Evolutionary conservation across 2,888 invertebrate genomes (phyloP).

Genomic region (Melipona bicolor): DNA sequence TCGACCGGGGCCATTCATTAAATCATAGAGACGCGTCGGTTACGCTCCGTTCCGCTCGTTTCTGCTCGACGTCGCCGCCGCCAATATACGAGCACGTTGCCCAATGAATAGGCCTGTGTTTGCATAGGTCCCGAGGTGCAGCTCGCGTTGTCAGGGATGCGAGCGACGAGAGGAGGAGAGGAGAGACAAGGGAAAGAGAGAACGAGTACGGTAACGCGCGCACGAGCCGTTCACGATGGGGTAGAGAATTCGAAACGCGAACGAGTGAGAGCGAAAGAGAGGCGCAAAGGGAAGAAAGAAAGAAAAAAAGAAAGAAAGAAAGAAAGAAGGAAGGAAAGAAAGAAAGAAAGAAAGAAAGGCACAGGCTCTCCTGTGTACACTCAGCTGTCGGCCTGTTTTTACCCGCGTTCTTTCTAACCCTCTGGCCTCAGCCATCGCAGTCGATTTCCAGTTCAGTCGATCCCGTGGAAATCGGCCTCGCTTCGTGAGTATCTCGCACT

Average conservation of each 20-base stretch:
- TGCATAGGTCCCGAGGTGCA: conserved; percentile 71
- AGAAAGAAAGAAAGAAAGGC: conserved; percentile 45
- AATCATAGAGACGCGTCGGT: conserved; percentile 57
- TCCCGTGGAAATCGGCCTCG: neutral
- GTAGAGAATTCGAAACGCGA: conserved; percentile 51
- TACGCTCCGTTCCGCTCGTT: conserved; percentile 59
- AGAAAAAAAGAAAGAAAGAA: too few species aligned
- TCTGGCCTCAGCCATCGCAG: conserved; percentile 28
- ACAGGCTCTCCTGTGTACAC: conserved; percentile 80
- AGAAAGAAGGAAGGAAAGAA: neutral
- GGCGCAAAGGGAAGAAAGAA: neutral
- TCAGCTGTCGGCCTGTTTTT: conserved; percentile 83
- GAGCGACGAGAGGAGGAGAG: conserved; percentile 18
- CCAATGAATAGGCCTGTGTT: conserved; percentile 78
- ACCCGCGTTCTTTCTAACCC: conserved; percentile 59
- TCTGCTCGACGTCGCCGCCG: conserved; percentile 40
- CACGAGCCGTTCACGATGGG: conserved; percentile 42
- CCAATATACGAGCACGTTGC: conserved; percentile 71
- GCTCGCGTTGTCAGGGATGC: conserved; percentile 60
- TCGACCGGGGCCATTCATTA: conserved; percentile 47
- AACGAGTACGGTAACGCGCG: conserved; percentile 17
- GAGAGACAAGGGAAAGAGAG: conserved; percentile 14
- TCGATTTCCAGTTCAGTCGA: neutral
- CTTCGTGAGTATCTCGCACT: neutral
- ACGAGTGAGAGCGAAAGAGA: conserved; percentile 33